These are phyloP conservation scores for Dasyprocta punctata DNA, from an alignment of 2,113 vertebrate genomes.

Conservation along the genomic window DNA sequence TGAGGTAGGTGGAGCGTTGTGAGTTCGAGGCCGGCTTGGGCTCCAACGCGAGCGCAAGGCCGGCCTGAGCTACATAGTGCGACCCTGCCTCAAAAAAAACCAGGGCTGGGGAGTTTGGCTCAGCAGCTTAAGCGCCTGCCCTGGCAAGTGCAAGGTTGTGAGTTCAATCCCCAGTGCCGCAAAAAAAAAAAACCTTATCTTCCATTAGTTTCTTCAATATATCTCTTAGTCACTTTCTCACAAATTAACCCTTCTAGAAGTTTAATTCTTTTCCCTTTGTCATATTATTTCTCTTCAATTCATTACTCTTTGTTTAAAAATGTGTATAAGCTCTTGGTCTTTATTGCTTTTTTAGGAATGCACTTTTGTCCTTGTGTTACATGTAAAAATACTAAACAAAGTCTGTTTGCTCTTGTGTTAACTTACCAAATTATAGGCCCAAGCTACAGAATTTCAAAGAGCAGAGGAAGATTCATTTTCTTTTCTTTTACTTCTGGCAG, in stretches of 20 bases:
- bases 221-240: background rate
- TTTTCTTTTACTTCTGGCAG: background rate
- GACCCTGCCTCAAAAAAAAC: too few relatives aligned
- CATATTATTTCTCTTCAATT: background rate
- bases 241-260: background rate
- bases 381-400: background rate
- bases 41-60: too few relatives aligned
- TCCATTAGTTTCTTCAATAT: background rate
- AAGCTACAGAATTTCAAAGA: background rate
- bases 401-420: background rate
- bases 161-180: too few relatives aligned
- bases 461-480: background rate
- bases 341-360: background rate
- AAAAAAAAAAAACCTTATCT: too few relatives aligned
- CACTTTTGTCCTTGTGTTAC: background rate
- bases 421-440: background rate
- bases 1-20: too few relatives aligned
- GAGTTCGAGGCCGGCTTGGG: too few relatives aligned
- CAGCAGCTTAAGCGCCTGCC: too few relatives aligned
- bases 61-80: too few relatives aligned
- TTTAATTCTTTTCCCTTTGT: background rate
- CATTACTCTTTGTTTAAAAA: conserved; percentile 12
- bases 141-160: too few relatives aligned
- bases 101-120: too few relatives aligned
- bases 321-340: background rate